Evolutionary conservation across 2,888 invertebrate genomes (phyloP).

Genomic region (Catocala fraxini): DNA sequence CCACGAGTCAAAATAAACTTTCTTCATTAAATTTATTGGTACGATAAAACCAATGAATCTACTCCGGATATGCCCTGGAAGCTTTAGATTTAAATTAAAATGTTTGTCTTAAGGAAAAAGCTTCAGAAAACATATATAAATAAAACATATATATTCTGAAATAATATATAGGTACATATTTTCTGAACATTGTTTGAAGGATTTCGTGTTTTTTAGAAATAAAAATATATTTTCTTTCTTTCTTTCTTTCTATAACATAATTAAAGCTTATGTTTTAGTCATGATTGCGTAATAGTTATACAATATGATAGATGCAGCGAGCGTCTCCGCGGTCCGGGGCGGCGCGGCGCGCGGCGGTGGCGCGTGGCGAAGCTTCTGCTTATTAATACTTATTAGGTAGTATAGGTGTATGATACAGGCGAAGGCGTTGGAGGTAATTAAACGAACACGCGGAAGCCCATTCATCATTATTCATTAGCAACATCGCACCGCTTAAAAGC

Average conservation of each 20-base stretch:
- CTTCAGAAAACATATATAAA: background rate
- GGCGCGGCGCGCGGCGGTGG: slow-evolving; percentile 23
- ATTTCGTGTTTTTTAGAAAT: too few relatives aligned
- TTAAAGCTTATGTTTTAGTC: slow-evolving; percentile 19
- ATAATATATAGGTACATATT: too few relatives aligned
- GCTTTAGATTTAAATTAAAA: background rate
- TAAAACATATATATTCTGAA: too few relatives aligned
- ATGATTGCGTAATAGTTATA: slow-evolving; percentile 17
- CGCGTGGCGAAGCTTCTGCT: slow-evolving; percentile 39
- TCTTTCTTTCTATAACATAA: too few relatives aligned
- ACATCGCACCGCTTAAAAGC: slow-evolving; percentile 72
- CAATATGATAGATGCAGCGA: slow-evolving; percentile 48
- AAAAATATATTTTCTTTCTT: too few relatives aligned
- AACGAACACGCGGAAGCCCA: slow-evolving; percentile 76
- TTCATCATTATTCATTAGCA: slow-evolving; percentile 78
- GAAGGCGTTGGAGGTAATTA: slow-evolving; percentile 66
- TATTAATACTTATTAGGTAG: slow-evolving; percentile 36
- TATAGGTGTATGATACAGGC: slow-evolving; percentile 20
- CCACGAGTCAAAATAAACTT: background rate
- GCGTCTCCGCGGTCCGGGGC: slow-evolving; percentile 60
- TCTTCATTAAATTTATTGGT: slow-evolving; percentile 2
- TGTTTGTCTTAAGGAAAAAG: background rate
- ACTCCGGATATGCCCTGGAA: slow-evolving; percentile 1
- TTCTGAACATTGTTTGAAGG: too few relatives aligned
- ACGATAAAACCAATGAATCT: background rate